phyloP scores from a whole-genome alignment of 1,140 invertebrate genomes.

The Eumaeus atala region DNA sequence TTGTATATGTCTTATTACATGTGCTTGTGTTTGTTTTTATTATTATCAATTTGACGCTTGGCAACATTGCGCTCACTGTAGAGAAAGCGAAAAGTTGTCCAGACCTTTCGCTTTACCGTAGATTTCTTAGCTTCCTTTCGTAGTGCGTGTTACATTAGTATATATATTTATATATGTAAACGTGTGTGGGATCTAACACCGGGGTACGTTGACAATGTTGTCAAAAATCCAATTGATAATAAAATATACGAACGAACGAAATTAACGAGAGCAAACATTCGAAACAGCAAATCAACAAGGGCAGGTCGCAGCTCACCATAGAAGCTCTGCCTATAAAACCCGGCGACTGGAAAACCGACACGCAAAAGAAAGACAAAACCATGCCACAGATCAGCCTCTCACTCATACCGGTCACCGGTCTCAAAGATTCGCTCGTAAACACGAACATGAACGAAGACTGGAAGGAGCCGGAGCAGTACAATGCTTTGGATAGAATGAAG shows the following conservation, averaged over 20 bases:
- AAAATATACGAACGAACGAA: constrained; percentile 38
- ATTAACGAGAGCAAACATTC: constrained; percentile 48
- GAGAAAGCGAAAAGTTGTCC: constrained; percentile 20
- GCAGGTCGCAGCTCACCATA: constrained; percentile 62
- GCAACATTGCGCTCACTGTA: constrained; percentile 72
- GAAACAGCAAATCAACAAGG: constrained; percentile 71
- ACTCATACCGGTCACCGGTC: constrained; percentile 55
- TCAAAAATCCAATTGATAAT: constrained; percentile 70
- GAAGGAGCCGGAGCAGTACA: constrained; percentile 61
- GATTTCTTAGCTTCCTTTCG: constrained; percentile 50
- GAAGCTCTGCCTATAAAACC: constrained; percentile 49
- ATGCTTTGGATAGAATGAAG: constrained; percentile 71
- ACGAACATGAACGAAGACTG: constrained; percentile 46
- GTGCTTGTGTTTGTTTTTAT: constrained; percentile 69
- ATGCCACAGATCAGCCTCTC: constrained; percentile 69
- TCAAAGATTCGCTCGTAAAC: constrained; percentile 54
- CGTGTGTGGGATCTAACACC: constrained; percentile 17
- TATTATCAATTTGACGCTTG: constrained; percentile 74
- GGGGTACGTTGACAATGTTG: constrained; percentile 60
- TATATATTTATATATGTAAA: constrained; percentile 44
- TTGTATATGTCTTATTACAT: constrained; percentile 45
- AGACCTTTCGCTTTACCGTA: constrained; percentile 59
- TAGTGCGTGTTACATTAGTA: constrained; percentile 51
- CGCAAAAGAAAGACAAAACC: constrained; percentile 43
- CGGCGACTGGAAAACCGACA: constrained; percentile 62